Evolutionary conservation across 2,797 vertebrate species (phyloP).

Genomic region (Falco naumanni): DNA sequence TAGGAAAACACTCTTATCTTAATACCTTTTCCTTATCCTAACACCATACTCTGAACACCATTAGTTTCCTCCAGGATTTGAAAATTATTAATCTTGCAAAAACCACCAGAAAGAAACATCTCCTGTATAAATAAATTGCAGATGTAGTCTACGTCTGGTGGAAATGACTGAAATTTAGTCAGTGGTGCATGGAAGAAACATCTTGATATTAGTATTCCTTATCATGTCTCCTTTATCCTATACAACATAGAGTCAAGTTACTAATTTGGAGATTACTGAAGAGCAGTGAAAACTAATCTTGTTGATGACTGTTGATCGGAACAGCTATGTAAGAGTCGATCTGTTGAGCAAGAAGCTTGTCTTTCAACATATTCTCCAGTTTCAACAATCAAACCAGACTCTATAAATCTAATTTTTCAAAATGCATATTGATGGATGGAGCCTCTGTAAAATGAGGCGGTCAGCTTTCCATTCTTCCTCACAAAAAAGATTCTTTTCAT

Average conservation of each 20-base stretch:
- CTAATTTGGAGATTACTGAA: background rate
- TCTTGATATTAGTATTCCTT: background rate
- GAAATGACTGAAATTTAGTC: background rate
- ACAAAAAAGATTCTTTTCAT: background rate
- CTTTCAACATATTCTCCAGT: background rate
- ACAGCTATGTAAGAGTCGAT: background rate
- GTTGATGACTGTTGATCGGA: background rate
- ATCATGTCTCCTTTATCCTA: background rate
- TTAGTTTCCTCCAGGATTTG: background rate
- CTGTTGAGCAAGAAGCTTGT: background rate
- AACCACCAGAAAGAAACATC: background rate
- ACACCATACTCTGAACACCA: background rate
- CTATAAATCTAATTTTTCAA: background rate
- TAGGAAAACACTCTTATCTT: background rate
- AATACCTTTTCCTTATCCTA: background rate
- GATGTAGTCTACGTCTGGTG: background rate
- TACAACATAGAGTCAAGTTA: background rate
- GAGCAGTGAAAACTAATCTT: background rate
- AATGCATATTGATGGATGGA: background rate
- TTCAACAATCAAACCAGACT: background rate
- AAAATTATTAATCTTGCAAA: background rate
- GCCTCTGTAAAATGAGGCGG: background rate
- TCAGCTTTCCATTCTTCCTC: background rate
- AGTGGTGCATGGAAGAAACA: background rate
- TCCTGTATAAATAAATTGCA: background rate